Conservation (phyloP, 2,797 vertebrate species). For the Falco columbarius region DNA sequence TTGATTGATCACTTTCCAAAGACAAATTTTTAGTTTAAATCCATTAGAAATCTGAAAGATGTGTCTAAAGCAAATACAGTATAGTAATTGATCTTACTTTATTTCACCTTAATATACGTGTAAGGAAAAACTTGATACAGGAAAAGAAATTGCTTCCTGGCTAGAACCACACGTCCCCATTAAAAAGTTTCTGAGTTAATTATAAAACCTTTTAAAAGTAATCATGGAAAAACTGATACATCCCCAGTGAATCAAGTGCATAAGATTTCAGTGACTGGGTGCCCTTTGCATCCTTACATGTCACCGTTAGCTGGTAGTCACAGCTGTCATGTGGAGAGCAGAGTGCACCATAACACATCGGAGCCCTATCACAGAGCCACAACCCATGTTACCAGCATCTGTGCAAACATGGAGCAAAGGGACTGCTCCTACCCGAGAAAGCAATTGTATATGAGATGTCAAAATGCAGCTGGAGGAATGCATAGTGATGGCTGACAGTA, state of each 20-base stretch:
- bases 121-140: background rate
- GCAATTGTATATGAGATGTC: rapidly evolving
- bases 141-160: background rate
- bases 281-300: background rate
- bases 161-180: background rate
- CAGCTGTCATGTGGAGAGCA: background rate
- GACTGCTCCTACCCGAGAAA: background rate
- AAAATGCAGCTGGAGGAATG: background rate
- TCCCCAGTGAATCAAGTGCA: rapidly evolving
- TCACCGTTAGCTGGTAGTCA: background rate
- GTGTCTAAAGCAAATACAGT: background rate
- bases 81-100: background rate
- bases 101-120: background rate
- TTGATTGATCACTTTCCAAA: background rate
- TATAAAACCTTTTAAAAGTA: background rate
- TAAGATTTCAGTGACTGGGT: background rate
- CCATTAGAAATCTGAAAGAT: background rate
- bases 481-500: background rate
- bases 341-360: too few species aligned
- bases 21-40: background rate
- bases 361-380: background rate
- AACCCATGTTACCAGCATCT: rapidly evolving
- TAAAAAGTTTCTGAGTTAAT: background rate
- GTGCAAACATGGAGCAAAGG: background rate
- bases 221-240: background rate